A percentile compares a stretch with the other conserved stretches of the same genome.
Evolutionary conservation across 2,797 vertebrate genomes (phyloP).

Genomic region (Rhodeus uyekii): DNA sequence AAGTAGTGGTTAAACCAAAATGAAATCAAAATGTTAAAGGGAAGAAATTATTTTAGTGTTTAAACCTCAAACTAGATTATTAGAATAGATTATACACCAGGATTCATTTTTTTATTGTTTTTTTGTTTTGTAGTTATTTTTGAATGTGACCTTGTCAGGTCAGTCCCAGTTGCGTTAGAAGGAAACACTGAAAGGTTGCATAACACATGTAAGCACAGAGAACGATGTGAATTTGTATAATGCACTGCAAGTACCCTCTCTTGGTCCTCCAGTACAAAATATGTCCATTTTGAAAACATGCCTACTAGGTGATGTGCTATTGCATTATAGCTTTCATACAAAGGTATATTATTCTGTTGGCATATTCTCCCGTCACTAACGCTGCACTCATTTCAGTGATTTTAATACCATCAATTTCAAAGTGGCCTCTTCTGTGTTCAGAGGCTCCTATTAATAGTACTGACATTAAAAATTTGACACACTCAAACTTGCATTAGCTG

Average conservation of each 20-base stretch:
- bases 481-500: conserved; percentile 47
- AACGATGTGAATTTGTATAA: conserved; percentile 30
- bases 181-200: conserved; percentile 8
- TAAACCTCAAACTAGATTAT: neutral
- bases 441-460: conserved; percentile 45
- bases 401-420: conserved; percentile 45
- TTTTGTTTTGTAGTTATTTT: neutral
- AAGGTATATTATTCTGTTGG: conserved; percentile 8
- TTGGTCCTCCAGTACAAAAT: neutral
- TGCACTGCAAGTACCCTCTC: conserved; percentile 27
- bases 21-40: neutral
- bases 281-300: conserved; percentile 21
- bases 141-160: neutral
- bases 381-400: conserved; percentile 14
- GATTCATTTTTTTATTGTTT: neutral
- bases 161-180: neutral
- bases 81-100: neutral
- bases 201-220: neutral
- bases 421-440: conserved; percentile 45
- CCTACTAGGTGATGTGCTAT: conserved; percentile 17
- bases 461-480: conserved; percentile 42
- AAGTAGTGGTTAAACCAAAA: neutral
- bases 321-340: conserved; percentile 23
- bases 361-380: conserved; percentile 21
- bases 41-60: neutral